A percentile compares a stretch with the other conserved stretches of the same genome.
Evolutionary conservation across 2,888 invertebrate genomes (phyloP).

Genomic region (Tachina fera): DNA sequence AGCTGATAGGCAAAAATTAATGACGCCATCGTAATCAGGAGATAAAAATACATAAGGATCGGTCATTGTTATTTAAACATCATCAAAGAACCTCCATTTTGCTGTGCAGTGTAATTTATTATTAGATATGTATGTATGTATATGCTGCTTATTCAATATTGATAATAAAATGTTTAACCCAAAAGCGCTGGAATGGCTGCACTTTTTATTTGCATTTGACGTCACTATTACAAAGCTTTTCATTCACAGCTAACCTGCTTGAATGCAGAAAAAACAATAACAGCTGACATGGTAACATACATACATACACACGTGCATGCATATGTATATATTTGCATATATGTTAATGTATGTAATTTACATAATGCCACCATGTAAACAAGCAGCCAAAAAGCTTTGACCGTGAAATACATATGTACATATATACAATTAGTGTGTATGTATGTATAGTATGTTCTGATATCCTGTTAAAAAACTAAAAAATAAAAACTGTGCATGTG

Average conservation of each 20-base stretch:
- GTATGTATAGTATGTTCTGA: background rate
- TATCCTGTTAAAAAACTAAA: constrained; percentile 18
- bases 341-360: background rate
- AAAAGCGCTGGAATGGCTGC: background rate
- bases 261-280: background rate
- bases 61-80: too few relatives aligned
- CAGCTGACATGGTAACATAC: background rate
- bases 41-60: too few relatives aligned
- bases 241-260: constrained; percentile 51
- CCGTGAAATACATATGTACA: too few relatives aligned
- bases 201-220: constrained; percentile 41
- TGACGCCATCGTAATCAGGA: too few relatives aligned
- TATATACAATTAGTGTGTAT: background rate
- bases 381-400: constrained; percentile 46
- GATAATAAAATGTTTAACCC: background rate
- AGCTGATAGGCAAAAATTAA: too few relatives aligned
- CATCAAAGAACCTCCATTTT: too few relatives aligned
- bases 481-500: background rate
- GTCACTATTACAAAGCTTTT: constrained; percentile 60
- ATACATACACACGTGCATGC: background rate
- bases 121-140: too few relatives aligned
- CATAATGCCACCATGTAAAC: background rate
- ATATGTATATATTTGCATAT: background rate
- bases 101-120: too few relatives aligned
- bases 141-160: too few relatives aligned